Conservation (phyloP, 2,888 invertebrate species). For the Xanthia togata region DNA sequence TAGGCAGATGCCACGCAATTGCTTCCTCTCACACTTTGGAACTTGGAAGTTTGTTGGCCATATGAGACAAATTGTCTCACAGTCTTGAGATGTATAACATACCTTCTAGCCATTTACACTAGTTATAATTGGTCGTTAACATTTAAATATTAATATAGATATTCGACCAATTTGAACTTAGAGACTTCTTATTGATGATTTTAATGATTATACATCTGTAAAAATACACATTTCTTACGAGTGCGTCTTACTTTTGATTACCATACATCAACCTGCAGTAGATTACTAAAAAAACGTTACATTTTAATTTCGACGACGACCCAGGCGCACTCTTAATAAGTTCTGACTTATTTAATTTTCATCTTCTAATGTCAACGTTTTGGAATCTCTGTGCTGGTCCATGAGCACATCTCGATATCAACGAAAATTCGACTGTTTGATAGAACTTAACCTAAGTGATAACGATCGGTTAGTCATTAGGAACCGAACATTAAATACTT, state of each 20-base stretch:
- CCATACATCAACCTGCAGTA: neutral
- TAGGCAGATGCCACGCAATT: slow-evolving; percentile 27
- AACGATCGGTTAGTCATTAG: slow-evolving; percentile 3
- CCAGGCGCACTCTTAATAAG: neutral
- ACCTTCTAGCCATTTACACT: neutral
- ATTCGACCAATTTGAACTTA: neutral
- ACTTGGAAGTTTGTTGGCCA: slow-evolving; percentile 21
- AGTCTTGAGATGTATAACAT: neutral
- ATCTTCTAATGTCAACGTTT: neutral
- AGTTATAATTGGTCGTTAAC: neutral
- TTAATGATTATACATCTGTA: neutral
- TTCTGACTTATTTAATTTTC: neutral
- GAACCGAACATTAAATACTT: slow-evolving; percentile 3
- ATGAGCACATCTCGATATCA: neutral
- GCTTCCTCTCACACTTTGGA: slow-evolving; percentile 28
- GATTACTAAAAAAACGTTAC: neutral
- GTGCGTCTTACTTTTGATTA: neutral
- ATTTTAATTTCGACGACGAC: neutral
- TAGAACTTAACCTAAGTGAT: neutral
- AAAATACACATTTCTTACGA: neutral
- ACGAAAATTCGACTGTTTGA: neutral
- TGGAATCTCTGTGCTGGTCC: neutral
- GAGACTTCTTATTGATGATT: neutral
- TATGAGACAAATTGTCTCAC: slow-evolving; percentile 11
- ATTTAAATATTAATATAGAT: neutral